These are phyloP conservation scores for Smutsia temminckii DNA, from an alignment of 2,797 vertebrate genomes.

Conservation along the genomic window DNA sequence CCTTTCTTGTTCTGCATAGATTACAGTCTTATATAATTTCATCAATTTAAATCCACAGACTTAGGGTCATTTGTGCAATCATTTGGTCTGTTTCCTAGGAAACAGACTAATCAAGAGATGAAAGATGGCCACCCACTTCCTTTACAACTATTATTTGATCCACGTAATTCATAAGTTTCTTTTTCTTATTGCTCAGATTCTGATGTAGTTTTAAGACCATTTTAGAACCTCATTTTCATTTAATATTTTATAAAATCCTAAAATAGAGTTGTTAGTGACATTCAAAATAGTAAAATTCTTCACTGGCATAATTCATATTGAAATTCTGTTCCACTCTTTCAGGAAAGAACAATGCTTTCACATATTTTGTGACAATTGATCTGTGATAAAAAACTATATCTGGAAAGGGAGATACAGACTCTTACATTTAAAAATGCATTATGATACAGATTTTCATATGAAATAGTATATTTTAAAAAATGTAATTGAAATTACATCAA, in stretches of 20 bases:
- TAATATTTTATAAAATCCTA: conserved; percentile 59
- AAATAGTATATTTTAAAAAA: neutral
- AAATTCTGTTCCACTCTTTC: conserved; percentile 43
- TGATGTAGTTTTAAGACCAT: conserved; percentile 47
- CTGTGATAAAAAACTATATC: conserved; percentile 16
- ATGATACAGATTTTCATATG: conserved; percentile 11
- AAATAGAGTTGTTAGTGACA: conserved; percentile 65
- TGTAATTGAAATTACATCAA: neutral
- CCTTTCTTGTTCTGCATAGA: conserved; percentile 77
- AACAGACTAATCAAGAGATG: conserved; percentile 80
- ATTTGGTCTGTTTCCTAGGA: conserved; percentile 84
- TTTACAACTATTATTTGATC: conserved; percentile 79
- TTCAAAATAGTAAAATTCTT: conserved; percentile 65
- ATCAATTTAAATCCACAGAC: conserved; percentile 80
- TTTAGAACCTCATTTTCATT: conserved; percentile 63
- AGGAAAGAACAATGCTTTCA: conserved; percentile 32
- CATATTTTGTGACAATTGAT: conserved; percentile 37
- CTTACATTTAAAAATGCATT: neutral
- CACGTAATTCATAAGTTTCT: conserved; percentile 74
- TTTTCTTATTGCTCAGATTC: conserved; percentile 54
- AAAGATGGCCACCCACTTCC: conserved; percentile 79
- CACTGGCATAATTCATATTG: neutral
- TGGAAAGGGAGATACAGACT: neutral
- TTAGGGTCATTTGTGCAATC: conserved; percentile 81
- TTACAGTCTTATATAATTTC: conserved; percentile 80